Base-by-base conservation (phyloP, 2,888 invertebrate genomes). In the Oscheius sp. region DNA sequence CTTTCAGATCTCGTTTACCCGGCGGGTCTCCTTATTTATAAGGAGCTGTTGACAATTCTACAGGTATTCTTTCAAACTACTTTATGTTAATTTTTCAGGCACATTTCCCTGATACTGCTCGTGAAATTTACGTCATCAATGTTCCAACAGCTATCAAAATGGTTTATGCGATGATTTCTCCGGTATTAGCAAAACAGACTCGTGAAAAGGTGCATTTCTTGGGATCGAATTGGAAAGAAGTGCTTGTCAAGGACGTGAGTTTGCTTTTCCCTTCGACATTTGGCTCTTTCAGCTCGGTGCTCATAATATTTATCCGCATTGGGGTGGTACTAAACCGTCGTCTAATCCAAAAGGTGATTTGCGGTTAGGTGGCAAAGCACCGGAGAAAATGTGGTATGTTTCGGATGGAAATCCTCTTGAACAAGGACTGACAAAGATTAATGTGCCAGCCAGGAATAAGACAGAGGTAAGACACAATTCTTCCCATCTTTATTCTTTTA, bases 361-460 rank as follows among this genome's bases (percentile, higher is more conserved):
- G 32, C 72, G 83, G 12, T 73, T 82, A 73, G 83, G 83, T 26
- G 79, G 78, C 47, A 79, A 79, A 49, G 75, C 73, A 22, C 78
- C 78, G 2, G 75, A 78, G 45, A 71, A 66, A 30, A 41, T 77
- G 12, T 71, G 70, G 73, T 77, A 51, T 20, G 14, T 24, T 30
- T 24, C 26, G 5, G 59, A 59, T 12, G 30, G 44, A 8, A 59
- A n/a, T 44, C 44, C 44, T 6, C 14, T 44, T 6, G 59, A 59
- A 28, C 28, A 59, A 17, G 30, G 30, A 8, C 20, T 59, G 41
- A 44, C 67, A 14, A 81, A 78, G 22, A 20, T 54, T 20, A 54
- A 30, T n/a, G 80, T 83, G 5, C 66, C 77, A 30, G 81, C 83
- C 0, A 50, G 82, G 22, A 73, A 41, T 28, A 20, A 26, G 28